Conservation (phyloP, 2,888 invertebrate genomes). For the Psylliodes chrysocephalus region DNA sequence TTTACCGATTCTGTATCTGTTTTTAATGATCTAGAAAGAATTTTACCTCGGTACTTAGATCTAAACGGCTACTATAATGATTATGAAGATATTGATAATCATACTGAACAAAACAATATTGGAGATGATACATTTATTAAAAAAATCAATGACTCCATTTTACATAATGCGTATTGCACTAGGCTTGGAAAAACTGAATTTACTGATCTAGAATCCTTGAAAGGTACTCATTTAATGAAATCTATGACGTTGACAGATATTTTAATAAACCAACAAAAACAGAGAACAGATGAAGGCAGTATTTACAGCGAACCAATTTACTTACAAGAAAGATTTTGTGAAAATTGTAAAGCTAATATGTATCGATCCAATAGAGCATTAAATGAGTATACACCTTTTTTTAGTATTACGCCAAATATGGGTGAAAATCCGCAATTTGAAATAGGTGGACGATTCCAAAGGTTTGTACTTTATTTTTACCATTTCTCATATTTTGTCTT, state of each 20-base stretch:
- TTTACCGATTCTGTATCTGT: conserved; percentile 81
- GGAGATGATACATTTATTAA: conserved; percentile 61
- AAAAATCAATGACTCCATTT: conserved; percentile 82
- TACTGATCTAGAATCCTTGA: conserved; percentile 70
- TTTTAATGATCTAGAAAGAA: conserved; percentile 74
- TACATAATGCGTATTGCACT: conserved; percentile 85
- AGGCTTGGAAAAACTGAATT: conserved; percentile 80
- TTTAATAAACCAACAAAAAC: conserved; percentile 66
- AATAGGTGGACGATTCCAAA: conserved; percentile 68
- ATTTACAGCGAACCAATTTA: conserved; percentile 90
- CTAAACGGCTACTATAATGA: conserved; percentile 70
- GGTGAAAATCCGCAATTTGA: conserved; percentile 49
- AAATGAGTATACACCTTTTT: conserved; percentile 70
- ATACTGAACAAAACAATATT: conserved; percentile 31
- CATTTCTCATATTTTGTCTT: too few relatives aligned
- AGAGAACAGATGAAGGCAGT: conserved; percentile 75
- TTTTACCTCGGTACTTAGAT: conserved; percentile 72
- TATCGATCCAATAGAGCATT: conserved; percentile 75
- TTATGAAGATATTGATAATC: conserved; percentile 65
- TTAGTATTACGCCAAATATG: conserved; percentile 68
- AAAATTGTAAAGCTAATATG: conserved; percentile 79
- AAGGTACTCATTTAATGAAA: conserved; percentile 64
- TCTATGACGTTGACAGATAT: conserved; percentile 78
- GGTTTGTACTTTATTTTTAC: conserved; percentile 63
- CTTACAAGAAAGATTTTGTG: conserved; percentile 78